Evolutionary conservation across 2,113 vertebrate genomes (phyloP).

Genomic region (Tachysurus vachellii): DNA sequence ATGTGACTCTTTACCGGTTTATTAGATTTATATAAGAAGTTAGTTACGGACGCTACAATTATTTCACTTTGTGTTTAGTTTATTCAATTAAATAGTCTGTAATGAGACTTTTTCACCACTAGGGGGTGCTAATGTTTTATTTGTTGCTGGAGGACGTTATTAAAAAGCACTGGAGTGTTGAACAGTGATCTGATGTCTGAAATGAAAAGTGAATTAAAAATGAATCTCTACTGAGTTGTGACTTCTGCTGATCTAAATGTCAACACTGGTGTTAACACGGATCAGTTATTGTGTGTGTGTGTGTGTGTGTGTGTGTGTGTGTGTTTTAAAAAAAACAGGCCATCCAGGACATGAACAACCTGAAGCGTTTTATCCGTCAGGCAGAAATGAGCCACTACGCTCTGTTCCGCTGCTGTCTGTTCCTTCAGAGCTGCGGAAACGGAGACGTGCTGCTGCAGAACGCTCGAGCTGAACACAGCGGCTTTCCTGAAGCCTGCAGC

Average conservation of each 20-base stretch:
- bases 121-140: background rate
- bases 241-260: background rate
- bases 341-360: conserved; percentile 97
- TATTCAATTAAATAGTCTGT: background rate
- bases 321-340: conserved; percentile 72
- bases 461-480: conserved; percentile 87
- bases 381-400: conserved; percentile 97
- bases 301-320: background rate
- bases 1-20: background rate
- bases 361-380: conserved; percentile 94
- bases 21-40: background rate
- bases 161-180: background rate
- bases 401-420: conserved; percentile 90
- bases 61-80: background rate
- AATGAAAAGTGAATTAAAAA: background rate
- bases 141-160: background rate
- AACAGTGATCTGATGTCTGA: background rate
- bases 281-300: background rate
- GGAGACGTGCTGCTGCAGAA: conserved; percentile 90
- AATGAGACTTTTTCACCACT: background rate
- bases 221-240: background rate
- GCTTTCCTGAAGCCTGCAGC: conserved; percentile 87
- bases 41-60: background rate
- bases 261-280: background rate
- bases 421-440: conserved; percentile 92